Conservation (phyloP, 2,113 vertebrate genomes). For the Amblyornis subalaris region DNA sequence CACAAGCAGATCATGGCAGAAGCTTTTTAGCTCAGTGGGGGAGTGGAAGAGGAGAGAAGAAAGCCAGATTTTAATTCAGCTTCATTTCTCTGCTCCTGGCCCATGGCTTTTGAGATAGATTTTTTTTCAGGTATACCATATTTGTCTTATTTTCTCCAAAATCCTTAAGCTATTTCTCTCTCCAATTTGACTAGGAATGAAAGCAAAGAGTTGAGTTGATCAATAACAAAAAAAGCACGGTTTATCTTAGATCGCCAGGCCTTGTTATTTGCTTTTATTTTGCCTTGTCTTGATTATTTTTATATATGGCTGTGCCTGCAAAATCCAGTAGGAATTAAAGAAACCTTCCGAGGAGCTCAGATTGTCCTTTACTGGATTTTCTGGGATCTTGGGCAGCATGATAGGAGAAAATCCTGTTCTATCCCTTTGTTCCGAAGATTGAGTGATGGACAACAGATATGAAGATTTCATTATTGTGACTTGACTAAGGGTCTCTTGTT, state of each 20-base stretch:
- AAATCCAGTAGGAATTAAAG: constrained; percentile 27
- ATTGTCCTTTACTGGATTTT: not conserved
- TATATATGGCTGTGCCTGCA: not conserved
- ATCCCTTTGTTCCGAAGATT: not conserved
- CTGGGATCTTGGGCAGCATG: not conserved
- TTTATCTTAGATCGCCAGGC: constrained; percentile 5
- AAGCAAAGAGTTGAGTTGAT: not conserved
- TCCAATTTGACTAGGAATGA: not conserved
- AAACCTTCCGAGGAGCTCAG: not conserved
- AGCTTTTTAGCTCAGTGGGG: not conserved
- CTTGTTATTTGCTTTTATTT: not conserved
- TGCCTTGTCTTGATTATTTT: constrained; percentile 7
- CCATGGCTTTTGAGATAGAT: not conserved
- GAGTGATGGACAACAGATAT: not conserved
- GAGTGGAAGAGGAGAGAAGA: not conserved
- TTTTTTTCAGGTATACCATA: not conserved
- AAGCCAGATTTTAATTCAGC: not conserved
- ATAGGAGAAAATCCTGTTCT: not conserved
- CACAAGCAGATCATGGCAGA: not conserved
- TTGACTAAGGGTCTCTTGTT: not conserved
- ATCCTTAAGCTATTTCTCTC: not conserved
- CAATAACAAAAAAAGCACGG: not conserved
- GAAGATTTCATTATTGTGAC: not conserved
- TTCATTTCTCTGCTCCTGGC: not conserved
- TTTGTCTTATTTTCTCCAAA: constrained; percentile 2